phyloP scores from a whole-genome alignment of 1,140 invertebrate genomes.

The Lasioglossum albipes region DNA sequence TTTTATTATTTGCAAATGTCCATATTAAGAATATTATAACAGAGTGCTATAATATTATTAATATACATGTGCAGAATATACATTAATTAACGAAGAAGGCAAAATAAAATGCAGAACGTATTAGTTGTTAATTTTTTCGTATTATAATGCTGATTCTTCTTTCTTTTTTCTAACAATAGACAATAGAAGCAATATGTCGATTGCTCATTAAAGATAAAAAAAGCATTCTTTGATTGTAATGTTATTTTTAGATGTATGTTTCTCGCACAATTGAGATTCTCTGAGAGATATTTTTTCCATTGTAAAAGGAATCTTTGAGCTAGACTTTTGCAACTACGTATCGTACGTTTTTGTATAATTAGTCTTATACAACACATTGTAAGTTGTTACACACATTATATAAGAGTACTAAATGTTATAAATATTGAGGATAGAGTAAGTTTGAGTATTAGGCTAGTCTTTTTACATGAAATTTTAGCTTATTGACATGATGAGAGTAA shows the following conservation, averaged over 20 bases:
- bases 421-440: constrained; percentile 48
- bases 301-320: constrained; percentile 1
- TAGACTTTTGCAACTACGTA: constrained; percentile 27
- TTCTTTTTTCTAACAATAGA: neutral
- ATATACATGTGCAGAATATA: constrained; percentile 1
- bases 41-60: constrained; percentile 5
- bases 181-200: constrained; percentile 13
- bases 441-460: constrained; percentile 48
- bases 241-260: constrained; percentile 14
- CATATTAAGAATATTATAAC: constrained; percentile 9
- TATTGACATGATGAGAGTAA: constrained; percentile 4
- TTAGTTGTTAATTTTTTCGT: constrained; percentile 22
- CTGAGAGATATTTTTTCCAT: constrained; percentile 22
- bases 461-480: constrained; percentile 55
- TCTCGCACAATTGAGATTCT: constrained; percentile 51
- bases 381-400: constrained; percentile 25
- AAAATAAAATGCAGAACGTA: constrained; percentile 5
- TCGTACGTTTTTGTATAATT: constrained; percentile 27
- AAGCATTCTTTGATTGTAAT: neutral
- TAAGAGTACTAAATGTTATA: constrained; percentile 25
- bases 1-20: neutral
- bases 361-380: constrained; percentile 3
- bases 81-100: neutral
- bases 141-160: neutral
- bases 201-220: constrained; percentile 5